Conservation (phyloP, 1,140 invertebrate genomes). For the Leptestheria dahalacensis region DNA sequence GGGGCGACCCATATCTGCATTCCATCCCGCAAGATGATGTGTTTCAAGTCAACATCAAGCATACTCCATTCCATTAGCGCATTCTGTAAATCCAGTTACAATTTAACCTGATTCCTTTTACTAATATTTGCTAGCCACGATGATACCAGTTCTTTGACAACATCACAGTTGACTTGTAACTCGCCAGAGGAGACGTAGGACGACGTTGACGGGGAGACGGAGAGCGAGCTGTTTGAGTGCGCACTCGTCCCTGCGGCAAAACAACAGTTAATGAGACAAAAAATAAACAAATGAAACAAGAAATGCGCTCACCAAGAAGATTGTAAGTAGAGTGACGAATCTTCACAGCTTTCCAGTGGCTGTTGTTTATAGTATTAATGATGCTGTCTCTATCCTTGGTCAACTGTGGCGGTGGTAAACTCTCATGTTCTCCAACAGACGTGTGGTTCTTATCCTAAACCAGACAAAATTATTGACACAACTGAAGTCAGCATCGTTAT, state of each 20-base stretch:
- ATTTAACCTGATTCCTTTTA: too few relatives aligned
- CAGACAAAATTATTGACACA: not conserved
- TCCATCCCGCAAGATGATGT: slow-evolving; percentile 12
- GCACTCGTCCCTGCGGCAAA: not conserved
- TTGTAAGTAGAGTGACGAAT: slow-evolving; percentile 1
- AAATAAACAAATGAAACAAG: not conserved
- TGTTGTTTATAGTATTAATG: not conserved
- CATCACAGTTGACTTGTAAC: not conserved
- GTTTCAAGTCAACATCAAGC: slow-evolving; percentile 13
- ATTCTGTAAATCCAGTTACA: too few relatives aligned
- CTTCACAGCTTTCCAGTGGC: slow-evolving; percentile 8
- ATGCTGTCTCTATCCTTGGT: too few relatives aligned
- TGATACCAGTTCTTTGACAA: not conserved
- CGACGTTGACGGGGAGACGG: not conserved
- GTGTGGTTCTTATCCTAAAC: not conserved
- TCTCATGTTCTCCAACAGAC: not conserved
- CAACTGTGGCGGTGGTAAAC: too few relatives aligned
- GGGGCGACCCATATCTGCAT: slow-evolving; percentile 12
- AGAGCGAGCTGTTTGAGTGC: not conserved
- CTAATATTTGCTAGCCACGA: too few relatives aligned
- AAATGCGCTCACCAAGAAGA: not conserved
- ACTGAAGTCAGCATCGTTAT: not conserved
- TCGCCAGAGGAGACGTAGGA: not conserved
- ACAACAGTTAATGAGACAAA: not conserved
- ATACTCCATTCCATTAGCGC: slow-evolving; percentile 8